A percentile compares a stretch with the other conserved stretches of the same genome.
These are phyloP conservation scores for Palaemon carinicauda DNA, from an alignment of 1,140 invertebrate species.

Conservation along the genomic window DNA sequence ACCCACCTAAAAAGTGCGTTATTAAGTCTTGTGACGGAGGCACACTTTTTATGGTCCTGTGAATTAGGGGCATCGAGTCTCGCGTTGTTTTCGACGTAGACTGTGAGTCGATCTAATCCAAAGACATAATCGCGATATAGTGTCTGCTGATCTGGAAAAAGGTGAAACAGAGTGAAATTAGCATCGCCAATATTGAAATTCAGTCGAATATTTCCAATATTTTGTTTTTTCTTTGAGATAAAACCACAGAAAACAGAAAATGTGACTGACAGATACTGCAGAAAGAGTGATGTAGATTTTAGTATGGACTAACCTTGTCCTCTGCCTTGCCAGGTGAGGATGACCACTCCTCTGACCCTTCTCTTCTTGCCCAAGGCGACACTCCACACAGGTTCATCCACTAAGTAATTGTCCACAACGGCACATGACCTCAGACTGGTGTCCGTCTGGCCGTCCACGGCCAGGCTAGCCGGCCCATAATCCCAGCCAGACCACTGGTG, in stretches of 20 bases:
- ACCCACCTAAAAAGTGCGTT: conserved; percentile 67
- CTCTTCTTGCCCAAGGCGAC: conserved; percentile 68
- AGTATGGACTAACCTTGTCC: conserved; percentile 66
- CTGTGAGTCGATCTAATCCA: conserved; percentile 69
- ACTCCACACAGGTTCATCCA: conserved; percentile 70
- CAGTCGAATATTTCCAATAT: too few relatives aligned
- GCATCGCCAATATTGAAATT: too few relatives aligned
- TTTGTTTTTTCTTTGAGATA: not conserved
- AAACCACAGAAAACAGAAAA: not conserved
- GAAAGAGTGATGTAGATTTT: too few relatives aligned
- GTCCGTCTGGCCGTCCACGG: conserved; percentile 65
- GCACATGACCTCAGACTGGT: conserved; percentile 66
- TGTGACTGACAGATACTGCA: too few relatives aligned
- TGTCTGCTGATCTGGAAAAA: conserved; percentile 64
- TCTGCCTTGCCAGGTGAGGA: conserved; percentile 70
- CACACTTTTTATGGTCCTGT: conserved; percentile 66
- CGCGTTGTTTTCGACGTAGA: conserved; percentile 68
- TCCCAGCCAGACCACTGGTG: conserved; percentile 66
- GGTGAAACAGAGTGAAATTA: not conserved
- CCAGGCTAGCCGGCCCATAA: conserved; percentile 64
- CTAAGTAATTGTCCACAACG: conserved; percentile 70
- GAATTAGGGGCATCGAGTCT: conserved; percentile 62
- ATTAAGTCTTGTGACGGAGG: conserved; percentile 68
- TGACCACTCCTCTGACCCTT: conserved; percentile 66
- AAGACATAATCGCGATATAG: conserved; percentile 68